Evolutionary conservation across 1,140 invertebrate genomes (phyloP), one percentile per base, ranked within the genome.

Genomic region (Trichonephila clavata): DNA sequence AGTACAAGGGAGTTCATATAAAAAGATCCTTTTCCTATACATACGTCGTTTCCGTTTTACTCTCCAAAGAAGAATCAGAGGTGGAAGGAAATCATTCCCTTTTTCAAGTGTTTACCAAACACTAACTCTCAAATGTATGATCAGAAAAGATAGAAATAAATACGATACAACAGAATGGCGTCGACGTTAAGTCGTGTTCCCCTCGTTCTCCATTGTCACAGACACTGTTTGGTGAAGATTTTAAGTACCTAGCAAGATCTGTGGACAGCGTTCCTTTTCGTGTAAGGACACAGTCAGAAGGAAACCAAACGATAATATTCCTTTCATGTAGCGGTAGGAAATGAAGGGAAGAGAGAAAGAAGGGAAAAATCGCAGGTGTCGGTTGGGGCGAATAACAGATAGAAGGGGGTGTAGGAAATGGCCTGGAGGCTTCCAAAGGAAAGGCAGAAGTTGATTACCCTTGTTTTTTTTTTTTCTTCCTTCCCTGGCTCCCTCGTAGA

Each of bases 391-490:
- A 84, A 84, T 84, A 84, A 77, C 57, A 84, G 43, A 84, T 50
- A 84, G 83, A 84, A 84, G 39, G 71, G 71, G n/a, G 57, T 21
- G 43, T n/a, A 21, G 39, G 16, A 84, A 84, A 59, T 57, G 57
- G 43, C 83, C 50, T 84, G 21, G 83, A 27, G 83, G 83, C 39
- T 84, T 60, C n/a, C n/a, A 21, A 50, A 50, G 83, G 83, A 84
- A 60, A 84, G 83, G 83, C 83, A 84, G 21, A 84, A 84, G 83
- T 84, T 84, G 83, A 84, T 84, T 84, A 84, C 83, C 57, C 83
- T 32, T 59, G 83, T 32, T 32, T 77, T 77, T 32, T 77, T 77
- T 77, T 32, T 32, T 20, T 18, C 59, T 24, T 5, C 3, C 50
- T 27, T 57, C 13, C 13, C 57, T 57, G 32, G 1, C 32, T 39